phyloP scores from a whole-genome alignment of 2,797 vertebrate genomes.

The Sebastiscus albofasciatus region DNA sequence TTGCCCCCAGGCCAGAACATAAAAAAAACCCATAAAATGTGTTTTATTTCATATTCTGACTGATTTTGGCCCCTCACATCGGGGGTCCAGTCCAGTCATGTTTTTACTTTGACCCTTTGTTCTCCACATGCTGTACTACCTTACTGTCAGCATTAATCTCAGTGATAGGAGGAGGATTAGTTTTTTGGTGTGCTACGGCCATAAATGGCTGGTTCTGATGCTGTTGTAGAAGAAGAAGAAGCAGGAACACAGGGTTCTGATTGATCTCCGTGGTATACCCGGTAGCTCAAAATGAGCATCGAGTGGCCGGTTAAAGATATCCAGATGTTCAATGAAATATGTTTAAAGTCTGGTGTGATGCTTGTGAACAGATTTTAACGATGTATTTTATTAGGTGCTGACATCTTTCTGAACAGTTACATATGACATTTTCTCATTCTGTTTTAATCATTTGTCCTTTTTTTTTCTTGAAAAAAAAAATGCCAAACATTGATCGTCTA shows the following conservation, averaged over 20 bases:
- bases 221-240: background rate
- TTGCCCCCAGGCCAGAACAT: background rate
- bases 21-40: background rate
- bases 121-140: background rate
- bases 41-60: background rate
- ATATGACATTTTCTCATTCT: background rate
- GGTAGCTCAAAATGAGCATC: background rate
- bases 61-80: slow-evolving; percentile 1
- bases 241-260: background rate
- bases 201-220: background rate
- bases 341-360: background rate
- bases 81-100: slow-evolving; percentile 2
- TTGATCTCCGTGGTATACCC: background rate
- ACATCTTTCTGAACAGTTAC: background rate
- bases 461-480: background rate
- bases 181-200: background rate
- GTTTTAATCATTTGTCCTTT: background rate
- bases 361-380: background rate
- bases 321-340: background rate
- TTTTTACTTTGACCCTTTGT: slow-evolving; percentile 41
- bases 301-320: background rate
- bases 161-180: slow-evolving; percentile 14
- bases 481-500: background rate
- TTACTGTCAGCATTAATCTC: slow-evolving; percentile 8
- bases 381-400: background rate